phyloP scores from a whole-genome alignment of 1,140 invertebrate genomes.

The Sarcophaga peregrina region DNA sequence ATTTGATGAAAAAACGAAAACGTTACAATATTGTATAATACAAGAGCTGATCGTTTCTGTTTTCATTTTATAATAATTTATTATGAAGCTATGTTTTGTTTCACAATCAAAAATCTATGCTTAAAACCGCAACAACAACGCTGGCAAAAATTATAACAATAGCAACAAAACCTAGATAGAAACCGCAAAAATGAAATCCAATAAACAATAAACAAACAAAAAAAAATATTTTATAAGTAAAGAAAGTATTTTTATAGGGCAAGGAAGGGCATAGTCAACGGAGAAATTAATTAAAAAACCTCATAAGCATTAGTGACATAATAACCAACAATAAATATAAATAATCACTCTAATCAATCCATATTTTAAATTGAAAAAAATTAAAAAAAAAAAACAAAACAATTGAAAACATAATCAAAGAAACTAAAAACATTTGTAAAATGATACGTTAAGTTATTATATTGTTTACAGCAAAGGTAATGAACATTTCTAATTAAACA shows the following conservation, averaged over 20 bases:
- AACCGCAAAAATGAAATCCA: not conserved
- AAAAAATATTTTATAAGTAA: not conserved
- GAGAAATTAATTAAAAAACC: constrained; percentile 16
- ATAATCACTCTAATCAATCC: not conserved
- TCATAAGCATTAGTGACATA: not conserved
- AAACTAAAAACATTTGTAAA: no score
- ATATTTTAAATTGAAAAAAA: not conserved
- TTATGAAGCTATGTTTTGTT: no score
- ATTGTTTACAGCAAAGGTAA: no score
- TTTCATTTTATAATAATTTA: no score
- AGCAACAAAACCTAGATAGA: not conserved
- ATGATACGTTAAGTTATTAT: no score
- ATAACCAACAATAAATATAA: not conserved
- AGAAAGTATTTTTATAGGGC: not conserved
- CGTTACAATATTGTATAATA: no score
- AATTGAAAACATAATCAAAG: no score
- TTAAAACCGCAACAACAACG: no score
- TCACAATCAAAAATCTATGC: no score
- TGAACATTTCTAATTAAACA: no score
- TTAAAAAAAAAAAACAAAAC: not conserved
- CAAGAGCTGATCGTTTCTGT: no score
- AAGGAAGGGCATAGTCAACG: not conserved
- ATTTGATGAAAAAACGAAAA: no score
- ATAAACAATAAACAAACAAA: not conserved
- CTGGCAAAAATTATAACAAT: not conserved